Evolutionary conservation across 2,113 vertebrate species (phyloP), one percentile per base, ranked within the genome.

Genomic region (Gasterosteus nipponicus): DNA sequence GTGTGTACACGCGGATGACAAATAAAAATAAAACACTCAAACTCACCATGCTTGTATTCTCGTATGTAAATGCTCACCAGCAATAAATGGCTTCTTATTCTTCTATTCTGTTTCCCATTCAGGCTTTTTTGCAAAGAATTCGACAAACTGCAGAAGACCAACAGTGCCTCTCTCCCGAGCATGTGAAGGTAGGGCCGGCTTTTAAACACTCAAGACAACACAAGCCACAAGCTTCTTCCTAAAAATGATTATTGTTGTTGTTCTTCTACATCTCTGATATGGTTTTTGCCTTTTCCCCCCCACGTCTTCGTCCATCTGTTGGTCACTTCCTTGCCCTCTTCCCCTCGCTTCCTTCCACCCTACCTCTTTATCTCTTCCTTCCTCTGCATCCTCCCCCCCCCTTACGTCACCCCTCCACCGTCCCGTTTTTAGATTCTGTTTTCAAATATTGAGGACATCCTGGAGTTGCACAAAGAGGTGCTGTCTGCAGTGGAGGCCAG

Each of bases 401-500:
- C 83, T 77, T 74, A 81, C 35, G 16, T 54, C 72, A 82, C 69
- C 10, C 73, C 81, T 70, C 12, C 10, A 1, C 51, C 51, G 11
- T 29, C 35, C 42, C 58, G 47, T 82, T 46, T 83, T 61, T 91
- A 99, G 98, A 93, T 98, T 89, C 94, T 99, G 83, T 99, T 99
- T 95, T 99, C 97, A 47, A 99, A 99, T 89, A 97, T 99, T 0
- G 98, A 99, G 92, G 96, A 96, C 80, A 98, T 99, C 93, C 94
- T 99, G 91, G 95, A 96, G 53, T 94, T 99, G 77, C 98, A 99
- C 89, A 95, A 93, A 86, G 95, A 97, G 82, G 96, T 99, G 86
- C 78, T 99, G 93, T 94, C 93, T 26, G 93, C 93, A 19, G 85
- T 99, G 93, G 97, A 99, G 86, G 86, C 88, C 86, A 93, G 93